Base-by-base conservation (phyloP, 1,140 invertebrate species). In the Planococcus citri region DNA sequence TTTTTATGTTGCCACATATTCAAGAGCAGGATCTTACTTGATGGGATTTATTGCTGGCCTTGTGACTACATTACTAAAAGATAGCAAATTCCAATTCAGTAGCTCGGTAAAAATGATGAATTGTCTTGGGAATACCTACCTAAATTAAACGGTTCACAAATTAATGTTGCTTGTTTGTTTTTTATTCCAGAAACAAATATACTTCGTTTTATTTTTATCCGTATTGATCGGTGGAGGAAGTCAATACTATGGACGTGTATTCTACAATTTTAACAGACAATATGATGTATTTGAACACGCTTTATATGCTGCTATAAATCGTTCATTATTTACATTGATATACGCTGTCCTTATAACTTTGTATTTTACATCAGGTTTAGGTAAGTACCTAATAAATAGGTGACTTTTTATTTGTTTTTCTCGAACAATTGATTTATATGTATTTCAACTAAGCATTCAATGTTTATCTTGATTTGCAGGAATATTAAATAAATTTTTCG, bases 331-430 rank as follows among this genome's bases (percentile, higher is more conserved):
- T 83, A 80, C 82, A 0, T 8, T 86, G 0, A 80, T 77, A 0
- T 68, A 90, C 2, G 80, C 81, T 1, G 89, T 87, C 86, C 79
- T 91, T 9, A 81, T 89, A 2, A 84, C 87, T 61, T 84, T 85
- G 1, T 88, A 87, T 73, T 76, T 21, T 6, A 71, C 67, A 20
- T 61, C 69, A 17, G 72, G 72, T 22, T 72, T 68, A 21, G 72
- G 72, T 72, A 41, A 69, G 71, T 64, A 20, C 33, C 6, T 8
- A 14, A 8, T n/a, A n/a, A n/a, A n/a, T n/a, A n/a, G n/a, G n/a
- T n/a, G n/a, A n/a, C n/a, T n/a, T n/a, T n/a, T n/a, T n/a, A n/a
- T n/a, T n/a, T n/a, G n/a, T n/a, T n/a, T n/a, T n/a, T n/a, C n/a
- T n/a, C n/a, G n/a, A n/a, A n/a, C n/a, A n/a, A n/a, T n/a, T n/a